phyloP scores from a whole-genome alignment of 2,113 vertebrate species.

The Nothocercus nigrocapillus region DNA sequence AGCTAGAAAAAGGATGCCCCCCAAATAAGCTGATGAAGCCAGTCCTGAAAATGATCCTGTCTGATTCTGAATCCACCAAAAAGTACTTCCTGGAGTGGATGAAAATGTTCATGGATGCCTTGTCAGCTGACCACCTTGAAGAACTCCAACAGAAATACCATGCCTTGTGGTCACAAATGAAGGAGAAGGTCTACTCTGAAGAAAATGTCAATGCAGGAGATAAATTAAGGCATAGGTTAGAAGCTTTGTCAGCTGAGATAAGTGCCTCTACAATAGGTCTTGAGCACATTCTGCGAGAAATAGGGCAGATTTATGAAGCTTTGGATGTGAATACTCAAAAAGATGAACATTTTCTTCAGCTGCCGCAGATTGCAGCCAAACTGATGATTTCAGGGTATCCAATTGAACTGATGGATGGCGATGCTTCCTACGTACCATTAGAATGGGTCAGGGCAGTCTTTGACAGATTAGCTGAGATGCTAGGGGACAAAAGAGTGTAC shows the following conservation, averaged over 20 bases:
- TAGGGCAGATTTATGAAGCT: conserved; percentile 81
- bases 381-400: conserved; percentile 79
- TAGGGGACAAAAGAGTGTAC: conserved; percentile 74
- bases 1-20: conserved; percentile 35
- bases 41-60: conserved; percentile 45
- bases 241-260: conserved; percentile 53
- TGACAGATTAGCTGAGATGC: conserved; percentile 70
- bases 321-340: neutral
- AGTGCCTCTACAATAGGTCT: conserved; percentile 68
- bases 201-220: conserved; percentile 6
- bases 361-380: conserved; percentile 75
- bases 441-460: conserved; percentile 76
- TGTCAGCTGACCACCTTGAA: conserved; percentile 35
- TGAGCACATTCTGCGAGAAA: conserved; percentile 80
- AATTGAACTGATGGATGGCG: conserved; percentile 68
- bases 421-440: conserved; percentile 78
- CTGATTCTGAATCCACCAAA: conserved; percentile 22
- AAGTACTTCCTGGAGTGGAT: conserved; percentile 77
- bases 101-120: conserved; percentile 50
- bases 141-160: conserved; percentile 55
- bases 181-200: conserved; percentile 45
- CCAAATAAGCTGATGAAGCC: conserved; percentile 55
- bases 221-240: conserved; percentile 42
- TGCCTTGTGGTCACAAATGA: conserved; percentile 47
- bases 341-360: neutral